Evolutionary conservation across 2,888 invertebrate species (phyloP), one percentile per base, ranked within the genome.

Genomic region (Euphydryas editha): DNA sequence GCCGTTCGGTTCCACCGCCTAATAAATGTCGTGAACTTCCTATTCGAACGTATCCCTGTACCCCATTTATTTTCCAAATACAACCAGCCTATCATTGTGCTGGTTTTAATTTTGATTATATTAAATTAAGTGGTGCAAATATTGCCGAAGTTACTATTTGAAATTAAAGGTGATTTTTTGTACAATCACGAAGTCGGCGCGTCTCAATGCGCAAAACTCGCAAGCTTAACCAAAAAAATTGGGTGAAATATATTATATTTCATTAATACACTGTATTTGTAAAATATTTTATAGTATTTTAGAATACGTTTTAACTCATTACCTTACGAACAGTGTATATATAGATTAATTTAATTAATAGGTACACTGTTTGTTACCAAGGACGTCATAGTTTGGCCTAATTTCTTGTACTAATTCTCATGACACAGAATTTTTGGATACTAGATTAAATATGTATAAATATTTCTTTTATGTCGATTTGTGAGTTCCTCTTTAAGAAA

Each of bases 171-270:
- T 83, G 84, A 78, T 82, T 84, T 79, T 81, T 79, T 80, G 74
- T 77, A 77, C 77, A 79, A 75, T 73, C 75, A 80, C 75, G 79
- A 82, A 83, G 84, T 78, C 88, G 84, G 87, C 91, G 90, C 91
- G 85, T 80, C 82, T 80, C 85, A 84, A 87, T 92, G 92, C 92
- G 92, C 92, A 92, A 87, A 88, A 84, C 87, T 82, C 82, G 79
- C 79, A 76, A 83, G 65, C 59, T 67, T 63, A 49, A 66, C 62
- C 30, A 65, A 70, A 65, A 69, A 72, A 70, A 65, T 65, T 70
- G 37, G 64, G 55, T 58, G 46, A 68, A 65, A 68, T 67, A 56
- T 30, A 55, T 59, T 15, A 56, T 62, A 42, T 51, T 51, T 51
- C 13, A 21, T 51, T 51, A 15, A n/a, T 8, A n/a, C 15, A 13